phyloP scores from a whole-genome alignment of 2,113 vertebrate genomes.

The Sinocyclocheilus maitianheensis region DNA sequence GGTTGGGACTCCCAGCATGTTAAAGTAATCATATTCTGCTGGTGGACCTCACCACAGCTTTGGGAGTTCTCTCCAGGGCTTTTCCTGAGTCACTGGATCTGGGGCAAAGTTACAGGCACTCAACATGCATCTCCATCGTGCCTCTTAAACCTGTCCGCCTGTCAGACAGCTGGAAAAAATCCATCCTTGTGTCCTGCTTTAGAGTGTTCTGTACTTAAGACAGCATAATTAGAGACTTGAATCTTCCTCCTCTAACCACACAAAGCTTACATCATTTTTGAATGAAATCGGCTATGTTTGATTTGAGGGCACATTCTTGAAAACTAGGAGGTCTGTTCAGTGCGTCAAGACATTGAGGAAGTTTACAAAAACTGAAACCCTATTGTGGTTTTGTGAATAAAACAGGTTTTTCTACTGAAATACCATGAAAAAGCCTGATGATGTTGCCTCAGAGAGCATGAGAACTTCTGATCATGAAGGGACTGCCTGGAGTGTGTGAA shows the following conservation, averaged over 20 bases:
- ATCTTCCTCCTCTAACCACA: neutral
- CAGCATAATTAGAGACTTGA: conserved; percentile 9
- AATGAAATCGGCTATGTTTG: neutral
- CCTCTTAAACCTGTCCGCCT: conserved; percentile 19
- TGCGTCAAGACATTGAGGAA: neutral
- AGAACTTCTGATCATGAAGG: conserved; percentile 31
- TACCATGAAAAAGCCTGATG: neutral
- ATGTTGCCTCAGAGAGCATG: conserved; percentile 28
- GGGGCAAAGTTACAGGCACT: conserved; percentile 39
- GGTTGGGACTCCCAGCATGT: conserved; percentile 48
- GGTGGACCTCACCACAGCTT: conserved; percentile 42
- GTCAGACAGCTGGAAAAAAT: conserved; percentile 38
- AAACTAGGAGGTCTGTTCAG: neutral
- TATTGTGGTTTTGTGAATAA: neutral
- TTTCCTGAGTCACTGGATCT: conserved; percentile 49
- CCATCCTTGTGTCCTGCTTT: neutral
- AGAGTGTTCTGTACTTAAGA: conserved; percentile 10
- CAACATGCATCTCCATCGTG: conserved; percentile 31
- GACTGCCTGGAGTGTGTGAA: conserved; percentile 32
- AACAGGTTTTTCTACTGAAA: neutral
- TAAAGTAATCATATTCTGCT: conserved; percentile 55
- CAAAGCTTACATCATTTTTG: neutral
- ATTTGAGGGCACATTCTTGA: neutral
- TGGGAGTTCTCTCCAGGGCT: conserved; percentile 46
- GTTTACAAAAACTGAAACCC: neutral